A percentile compares a stretch with the other conserved stretches of the same genome.
Evolutionary conservation across 2,113 vertebrate genomes (phyloP).

Genomic region (Rousettus leschenaultii): DNA sequence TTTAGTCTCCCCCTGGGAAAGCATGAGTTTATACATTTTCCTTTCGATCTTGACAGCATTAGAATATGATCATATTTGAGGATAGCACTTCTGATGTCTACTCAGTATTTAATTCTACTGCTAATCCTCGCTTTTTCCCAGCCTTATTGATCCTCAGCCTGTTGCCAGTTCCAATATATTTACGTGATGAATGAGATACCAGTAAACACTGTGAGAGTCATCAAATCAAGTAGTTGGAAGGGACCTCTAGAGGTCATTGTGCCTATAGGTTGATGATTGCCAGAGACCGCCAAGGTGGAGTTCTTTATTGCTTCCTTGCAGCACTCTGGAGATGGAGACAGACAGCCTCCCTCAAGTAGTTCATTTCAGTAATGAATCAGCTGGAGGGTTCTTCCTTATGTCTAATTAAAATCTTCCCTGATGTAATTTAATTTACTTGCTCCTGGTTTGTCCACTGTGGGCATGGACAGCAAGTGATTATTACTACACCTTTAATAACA

Average conservation of each 20-base stretch:
- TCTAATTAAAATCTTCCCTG: constrained; percentile 45
- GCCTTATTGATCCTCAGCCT: constrained; percentile 26
- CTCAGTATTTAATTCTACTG: background rate
- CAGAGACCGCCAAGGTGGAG: background rate
- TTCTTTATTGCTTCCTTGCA: background rate
- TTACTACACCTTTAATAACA: background rate
- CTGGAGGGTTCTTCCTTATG: constrained; percentile 10
- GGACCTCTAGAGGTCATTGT: background rate
- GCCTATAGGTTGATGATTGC: background rate
- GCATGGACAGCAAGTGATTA: background rate
- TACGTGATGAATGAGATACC: background rate
- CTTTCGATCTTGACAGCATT: constrained; percentile 48
- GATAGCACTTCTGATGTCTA: background rate
- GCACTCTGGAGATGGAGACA: background rate
- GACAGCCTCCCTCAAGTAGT: background rate
- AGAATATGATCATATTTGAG: background rate
- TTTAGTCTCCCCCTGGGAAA: constrained; percentile 54
- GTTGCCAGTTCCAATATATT: constrained; percentile 17
- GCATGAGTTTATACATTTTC: constrained; percentile 44
- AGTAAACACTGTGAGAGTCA: background rate
- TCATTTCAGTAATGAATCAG: constrained; percentile 30
- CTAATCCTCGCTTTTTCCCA: constrained; percentile 31
- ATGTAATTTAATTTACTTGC: constrained; percentile 24
- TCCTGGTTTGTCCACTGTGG: background rate
- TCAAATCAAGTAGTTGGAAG: background rate